Evolutionary conservation across 92 coral and sea anemone species (phyloP), one percentile per base, ranked within the genome.

Genomic region (Actinernus sp.): DNA sequence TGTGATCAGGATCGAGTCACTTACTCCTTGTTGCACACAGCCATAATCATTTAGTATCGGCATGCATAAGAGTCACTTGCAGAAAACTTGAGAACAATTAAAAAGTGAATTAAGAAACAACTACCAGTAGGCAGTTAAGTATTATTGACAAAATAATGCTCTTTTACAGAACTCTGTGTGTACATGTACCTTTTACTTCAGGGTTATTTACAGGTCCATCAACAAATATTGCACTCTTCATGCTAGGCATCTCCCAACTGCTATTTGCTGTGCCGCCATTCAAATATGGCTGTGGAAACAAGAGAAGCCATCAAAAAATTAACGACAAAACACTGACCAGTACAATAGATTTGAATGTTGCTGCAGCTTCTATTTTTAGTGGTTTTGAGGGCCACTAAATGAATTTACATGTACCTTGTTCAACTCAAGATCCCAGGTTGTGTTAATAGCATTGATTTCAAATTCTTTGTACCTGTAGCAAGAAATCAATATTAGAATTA

Each of bases 201-300:
- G 87, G 81, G 33, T 88, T 55, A 41, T 88, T 79, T 23, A 88
- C 36, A 29, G 95, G 90, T 14, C 95, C 95, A 62, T 86, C 73
- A 3, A 88, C 95, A 51, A 57, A 88, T 44, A 88, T 88, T 8
- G 87, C 95, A 78, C 90, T 88, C 26, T 58, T 73, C 95, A 88
- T 83, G 19, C 67, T 72, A 4, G 91, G 95, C 95, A 88, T 88
- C 48, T 88, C 95, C 95, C 95, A 88, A 26, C 95, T 88, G 70
- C 87, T 88, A 28, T 88, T 88, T 20, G 95, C 78, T 17, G 87
- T 84, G 22, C 90, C 95, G 31, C 95, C 95, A 83, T 88, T 88
- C 31, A 88, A 49, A 49, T 88, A 88, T 21, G 95, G 95, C 95
- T 88, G 55, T 3, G 37, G 55, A 3, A 27, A 8, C 38, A 2